These are phyloP conservation scores for Eurytoma californica DNA, from an alignment of 2,888 invertebrate genomes.

Conservation along the genomic window DNA sequence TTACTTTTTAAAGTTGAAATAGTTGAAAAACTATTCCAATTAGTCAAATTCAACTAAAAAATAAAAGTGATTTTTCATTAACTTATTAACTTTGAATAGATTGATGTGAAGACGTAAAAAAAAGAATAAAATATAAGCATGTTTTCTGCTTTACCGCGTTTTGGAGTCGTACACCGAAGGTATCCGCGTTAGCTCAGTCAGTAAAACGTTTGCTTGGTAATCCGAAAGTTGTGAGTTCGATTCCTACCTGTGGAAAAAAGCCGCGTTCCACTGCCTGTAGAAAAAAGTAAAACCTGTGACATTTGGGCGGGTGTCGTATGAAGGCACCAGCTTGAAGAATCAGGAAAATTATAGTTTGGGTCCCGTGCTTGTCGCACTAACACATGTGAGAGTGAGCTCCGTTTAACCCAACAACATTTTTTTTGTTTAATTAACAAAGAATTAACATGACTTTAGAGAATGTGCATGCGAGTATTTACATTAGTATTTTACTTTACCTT, in stretches of 20 bases:
- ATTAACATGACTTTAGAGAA: background rate
- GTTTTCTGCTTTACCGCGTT: no score
- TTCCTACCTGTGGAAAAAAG: conserved; percentile 23
- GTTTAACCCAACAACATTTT: conserved; percentile 63
- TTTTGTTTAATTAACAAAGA: conserved; percentile 30
- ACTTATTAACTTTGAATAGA: no score
- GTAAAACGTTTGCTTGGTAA: conserved; percentile 23
- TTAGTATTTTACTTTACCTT: no score
- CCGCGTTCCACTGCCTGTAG: background rate
- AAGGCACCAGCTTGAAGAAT: conserved; percentile 64
- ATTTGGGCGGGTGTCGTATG: conserved; percentile 65
- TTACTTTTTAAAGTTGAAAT: no score
- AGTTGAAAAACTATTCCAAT: no score
- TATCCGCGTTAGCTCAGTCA: conserved; percentile 15
- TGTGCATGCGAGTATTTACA: no score
- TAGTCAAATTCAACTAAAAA: no score
- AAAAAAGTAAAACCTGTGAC: conserved; percentile 56
- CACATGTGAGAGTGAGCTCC: conserved; percentile 59
- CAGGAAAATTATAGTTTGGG: conserved; percentile 67
- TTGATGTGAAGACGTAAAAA: no score
- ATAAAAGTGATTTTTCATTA: no score
- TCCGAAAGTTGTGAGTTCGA: conserved; percentile 26
- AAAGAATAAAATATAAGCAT: no score
- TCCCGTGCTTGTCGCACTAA: conserved; percentile 63
- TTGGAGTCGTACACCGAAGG: background rate